Percentiles rank a stretch among this genome's conserved stretches.
Evolutionary conservation across 2,113 vertebrate species (phyloP).

Genomic region (Chinchilla lanigera): DNA sequence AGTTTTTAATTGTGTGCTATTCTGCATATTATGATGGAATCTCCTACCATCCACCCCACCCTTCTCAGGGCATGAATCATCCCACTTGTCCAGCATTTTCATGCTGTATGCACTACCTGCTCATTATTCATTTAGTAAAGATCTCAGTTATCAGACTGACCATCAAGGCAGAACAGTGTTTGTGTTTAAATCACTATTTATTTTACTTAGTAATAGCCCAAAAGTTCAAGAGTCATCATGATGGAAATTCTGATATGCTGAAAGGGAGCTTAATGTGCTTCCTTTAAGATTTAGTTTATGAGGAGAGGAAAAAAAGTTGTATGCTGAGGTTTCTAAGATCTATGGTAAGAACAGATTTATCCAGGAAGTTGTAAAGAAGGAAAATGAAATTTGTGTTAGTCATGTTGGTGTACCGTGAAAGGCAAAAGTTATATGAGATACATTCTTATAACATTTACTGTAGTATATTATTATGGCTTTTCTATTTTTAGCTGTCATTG

Average conservation of each 20-base stretch:
- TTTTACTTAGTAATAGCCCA: neutral
- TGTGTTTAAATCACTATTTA: neutral
- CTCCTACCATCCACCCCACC: neutral
- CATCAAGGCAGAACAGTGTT: neutral
- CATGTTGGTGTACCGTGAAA: neutral
- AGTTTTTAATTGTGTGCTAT: neutral
- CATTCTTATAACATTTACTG: neutral
- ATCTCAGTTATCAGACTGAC: neutral
- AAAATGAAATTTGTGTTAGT: too few relatives aligned
- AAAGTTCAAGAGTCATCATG: neutral
- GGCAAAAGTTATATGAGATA: neutral
- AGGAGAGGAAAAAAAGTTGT: neutral
- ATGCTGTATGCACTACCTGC: neutral
- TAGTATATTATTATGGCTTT: neutral
- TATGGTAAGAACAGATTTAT: neutral
- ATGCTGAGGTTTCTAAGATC: neutral
- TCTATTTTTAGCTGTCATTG: neutral
- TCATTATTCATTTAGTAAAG: neutral
- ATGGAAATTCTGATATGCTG: neutral
- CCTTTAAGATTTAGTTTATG: neutral
- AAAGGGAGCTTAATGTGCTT: neutral
- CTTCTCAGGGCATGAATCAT: neutral
- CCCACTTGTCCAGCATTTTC: neutral
- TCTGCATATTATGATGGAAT: neutral
- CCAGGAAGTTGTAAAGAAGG: neutral